Base-by-base conservation (phyloP, 2,888 invertebrate species). In the Acrobasis suavella region DNA sequence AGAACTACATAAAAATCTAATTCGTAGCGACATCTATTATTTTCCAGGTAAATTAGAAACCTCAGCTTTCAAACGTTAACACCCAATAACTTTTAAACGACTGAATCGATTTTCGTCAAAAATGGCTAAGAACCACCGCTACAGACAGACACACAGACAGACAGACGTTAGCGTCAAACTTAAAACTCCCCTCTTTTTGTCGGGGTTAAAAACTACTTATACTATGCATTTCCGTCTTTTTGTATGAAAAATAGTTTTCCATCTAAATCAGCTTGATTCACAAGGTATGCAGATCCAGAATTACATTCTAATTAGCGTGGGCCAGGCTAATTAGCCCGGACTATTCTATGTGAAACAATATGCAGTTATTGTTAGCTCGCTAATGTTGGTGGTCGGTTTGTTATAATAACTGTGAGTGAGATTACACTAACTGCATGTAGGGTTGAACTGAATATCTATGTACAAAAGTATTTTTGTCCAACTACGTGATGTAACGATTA, bases 391-490 rank as follows among this genome's bases (percentile, higher is more conserved):
- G 39, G 39, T 16, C 58, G 22, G 64, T 64, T 64, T 56, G 61
- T 64, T 64, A 60, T 64, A 50, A 64, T 64, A 60, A 56, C 64
- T 50, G 59, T 55, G 51, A 46, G 46, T 37, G 60, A 60, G 63
- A 60, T 63, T 63, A 63, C 0, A 60, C 46, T 46, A 46, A 46
- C n/a, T 46, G 58, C 8, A 17, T 9, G 15, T 42, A 58, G 51
- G 56, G 58, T 37, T 62, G 62, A 14, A 46, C 46, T 14, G 42
- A 14, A 42, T 42, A n/a, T 46, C 14, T n/a, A 12, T n/a, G 5
- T 46, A 9, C n/a, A n/a, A 5, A 32, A 32, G 7, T 32, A 32
- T 32, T 32, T 32, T 32, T 32, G 22, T 22, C 2, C 2, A 22
- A 5, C 22, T 22, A 3, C 5, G 22, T 5, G 22, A 5, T 22